Percentiles rank a stretch among this genome's conserved stretches.
phyloP scores from a whole-genome alignment of 2,113 vertebrate species.

The Tringa solitaria region DNA sequence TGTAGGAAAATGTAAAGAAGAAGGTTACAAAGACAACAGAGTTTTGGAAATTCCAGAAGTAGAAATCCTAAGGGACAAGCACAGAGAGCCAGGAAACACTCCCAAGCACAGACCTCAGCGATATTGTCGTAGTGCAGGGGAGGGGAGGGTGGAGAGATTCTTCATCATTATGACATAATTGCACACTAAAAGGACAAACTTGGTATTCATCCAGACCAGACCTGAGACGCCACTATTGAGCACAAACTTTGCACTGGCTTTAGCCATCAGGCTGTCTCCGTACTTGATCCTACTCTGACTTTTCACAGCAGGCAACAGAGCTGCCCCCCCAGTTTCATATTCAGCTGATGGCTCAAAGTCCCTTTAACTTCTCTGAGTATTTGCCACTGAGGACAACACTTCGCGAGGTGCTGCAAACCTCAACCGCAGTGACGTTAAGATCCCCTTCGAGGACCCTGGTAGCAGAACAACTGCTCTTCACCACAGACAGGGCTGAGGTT shows the following conservation, averaged over 20 bases:
- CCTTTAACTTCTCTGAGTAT: too few species aligned
- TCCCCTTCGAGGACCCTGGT: too few species aligned
- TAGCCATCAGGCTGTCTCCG: not conserved
- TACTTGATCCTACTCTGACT: not conserved
- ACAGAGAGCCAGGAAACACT: not conserved
- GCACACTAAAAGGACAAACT: not conserved
- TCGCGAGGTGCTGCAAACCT: not conserved
- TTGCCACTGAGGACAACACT: not conserved
- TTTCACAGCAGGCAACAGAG: not conserved
- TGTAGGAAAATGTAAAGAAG: accelerated
- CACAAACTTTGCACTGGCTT: not conserved
- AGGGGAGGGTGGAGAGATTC: not conserved
- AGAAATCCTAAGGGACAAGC: not conserved
- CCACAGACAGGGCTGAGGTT: not conserved
- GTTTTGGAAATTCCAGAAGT: not conserved
- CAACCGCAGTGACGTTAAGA: accelerated
- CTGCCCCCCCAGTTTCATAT: not conserved
- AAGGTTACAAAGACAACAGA: not conserved
- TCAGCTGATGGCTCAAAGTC: not conserved
- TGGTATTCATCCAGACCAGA: not conserved
- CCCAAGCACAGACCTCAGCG: not conserved
- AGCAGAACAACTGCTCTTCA: not conserved
- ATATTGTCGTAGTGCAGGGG: accelerated
- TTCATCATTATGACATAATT: not conserved
- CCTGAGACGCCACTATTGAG: not conserved